A percentile compares a stretch with the other conserved stretches of the same genome.
Evolutionary conservation across 92 coral and sea anemone genomes (phyloP).

Genomic region (Pocillopora grandis): DNA sequence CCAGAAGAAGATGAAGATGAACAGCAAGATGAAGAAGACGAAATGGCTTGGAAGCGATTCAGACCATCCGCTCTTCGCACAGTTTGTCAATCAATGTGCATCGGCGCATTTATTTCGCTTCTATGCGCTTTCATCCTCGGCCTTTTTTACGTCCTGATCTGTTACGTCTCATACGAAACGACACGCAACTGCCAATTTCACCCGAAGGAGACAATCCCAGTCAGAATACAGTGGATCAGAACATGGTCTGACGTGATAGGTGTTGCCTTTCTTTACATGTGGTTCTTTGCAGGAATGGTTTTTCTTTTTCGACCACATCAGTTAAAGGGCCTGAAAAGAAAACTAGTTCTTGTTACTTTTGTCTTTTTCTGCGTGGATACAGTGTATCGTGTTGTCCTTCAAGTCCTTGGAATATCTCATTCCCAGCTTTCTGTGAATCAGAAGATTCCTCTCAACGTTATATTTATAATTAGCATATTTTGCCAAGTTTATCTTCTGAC

Average conservation of each 20-base stretch:
- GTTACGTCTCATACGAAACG: not conserved
- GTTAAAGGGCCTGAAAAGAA: not conserved
- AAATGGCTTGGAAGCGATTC: conserved; percentile 28
- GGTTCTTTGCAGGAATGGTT: not conserved
- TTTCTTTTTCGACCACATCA: conserved; percentile 1
- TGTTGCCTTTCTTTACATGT: not conserved
- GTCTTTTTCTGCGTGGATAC: not conserved
- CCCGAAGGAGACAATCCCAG: not conserved
- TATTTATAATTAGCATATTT: not conserved
- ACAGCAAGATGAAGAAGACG: no score
- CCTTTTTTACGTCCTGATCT: not conserved
- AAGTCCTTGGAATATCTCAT: not conserved
- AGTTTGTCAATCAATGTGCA: not conserved
- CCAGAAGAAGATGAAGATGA: no score
- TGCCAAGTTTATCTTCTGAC: not conserved
- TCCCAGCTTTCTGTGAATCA: not conserved
- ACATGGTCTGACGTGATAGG: not conserved
- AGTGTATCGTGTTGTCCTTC: not conserved
- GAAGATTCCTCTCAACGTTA: not conserved
- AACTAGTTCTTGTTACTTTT: not conserved
- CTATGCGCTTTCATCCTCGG: no score
- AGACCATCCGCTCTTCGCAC: conserved; percentile 31
- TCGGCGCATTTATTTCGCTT: no score
- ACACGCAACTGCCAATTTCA: not conserved
- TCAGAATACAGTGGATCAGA: not conserved